A percentile compares a stretch with the other conserved stretches of the same genome.
Conservation (phyloP, 2,113 vertebrate species). For the Pica pica region DNA sequence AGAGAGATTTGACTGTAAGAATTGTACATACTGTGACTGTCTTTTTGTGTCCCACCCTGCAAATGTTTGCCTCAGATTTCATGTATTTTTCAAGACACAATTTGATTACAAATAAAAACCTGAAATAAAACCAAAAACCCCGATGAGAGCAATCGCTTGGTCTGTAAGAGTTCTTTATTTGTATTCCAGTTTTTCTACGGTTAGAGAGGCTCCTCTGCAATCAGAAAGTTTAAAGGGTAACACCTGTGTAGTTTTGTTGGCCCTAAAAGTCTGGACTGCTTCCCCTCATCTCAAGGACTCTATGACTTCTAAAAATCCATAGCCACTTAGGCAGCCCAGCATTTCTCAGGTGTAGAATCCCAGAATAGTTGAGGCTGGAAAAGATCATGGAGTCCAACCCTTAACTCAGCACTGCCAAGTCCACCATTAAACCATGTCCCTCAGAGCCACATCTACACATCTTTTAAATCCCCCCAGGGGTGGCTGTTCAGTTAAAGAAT, state of each 20-base stretch:
- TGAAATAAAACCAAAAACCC: neutral
- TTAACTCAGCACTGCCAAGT: neutral
- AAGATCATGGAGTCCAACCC: neutral
- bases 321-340: neutral
- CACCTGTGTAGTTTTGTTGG: neutral
- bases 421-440: neutral
- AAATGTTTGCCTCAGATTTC: neutral
- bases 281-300: neutral
- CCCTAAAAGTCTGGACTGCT: neutral
- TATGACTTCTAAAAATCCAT: neutral
- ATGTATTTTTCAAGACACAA: neutral
- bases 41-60: neutral
- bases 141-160: fast-evolving
- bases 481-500: neutral
- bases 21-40: neutral
- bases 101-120: neutral
- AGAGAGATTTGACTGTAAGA: neutral
- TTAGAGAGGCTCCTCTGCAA: neutral
- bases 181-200: neutral
- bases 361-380: neutral
- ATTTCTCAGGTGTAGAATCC: neutral
- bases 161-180: neutral
- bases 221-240: neutral
- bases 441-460: neutral
- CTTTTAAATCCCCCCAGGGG: neutral